A percentile compares a stretch with the other conserved stretches of the same genome.
phyloP scores from a whole-genome alignment of 1,140 invertebrate genomes.

The Macrobrachium rosenbergii region DNA sequence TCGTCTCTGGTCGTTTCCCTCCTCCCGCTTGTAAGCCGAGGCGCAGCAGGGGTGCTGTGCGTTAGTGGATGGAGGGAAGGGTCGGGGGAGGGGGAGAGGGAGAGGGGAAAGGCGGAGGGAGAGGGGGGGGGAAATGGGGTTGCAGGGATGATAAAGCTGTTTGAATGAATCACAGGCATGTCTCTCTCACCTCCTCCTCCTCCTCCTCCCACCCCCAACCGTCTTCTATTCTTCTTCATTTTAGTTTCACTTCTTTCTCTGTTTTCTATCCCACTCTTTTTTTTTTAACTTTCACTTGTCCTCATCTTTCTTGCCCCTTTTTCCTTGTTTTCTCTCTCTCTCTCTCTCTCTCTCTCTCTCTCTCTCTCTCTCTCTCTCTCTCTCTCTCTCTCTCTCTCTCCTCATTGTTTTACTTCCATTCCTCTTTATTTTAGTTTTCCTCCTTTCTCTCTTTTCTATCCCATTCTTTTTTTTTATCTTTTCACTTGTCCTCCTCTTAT shows the following conservation, averaged over 20 bases:
- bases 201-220: neutral
- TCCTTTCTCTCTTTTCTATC: too few relatives aligned
- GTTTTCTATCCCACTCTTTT: neutral
- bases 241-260: neutral
- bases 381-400: neutral
- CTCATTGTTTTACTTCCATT: too few relatives aligned
- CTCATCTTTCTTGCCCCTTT: neutral
- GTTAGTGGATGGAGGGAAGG: neutral
- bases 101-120: neutral
- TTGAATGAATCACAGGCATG: neutral
- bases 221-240: neutral
- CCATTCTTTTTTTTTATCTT: too few relatives aligned
- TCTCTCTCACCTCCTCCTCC: neutral
- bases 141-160: neutral
- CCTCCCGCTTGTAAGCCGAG: neutral
- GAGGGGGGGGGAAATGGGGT: neutral
- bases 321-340: neutral
- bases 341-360: constrained; percentile 17
- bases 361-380: neutral
- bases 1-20: too few relatives aligned
- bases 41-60: neutral
- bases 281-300: neutral
- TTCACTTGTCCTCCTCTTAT: too few relatives aligned
- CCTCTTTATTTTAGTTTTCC: too few relatives aligned
- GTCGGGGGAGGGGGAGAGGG: neutral